phyloP scores from a whole-genome alignment of 1,140 invertebrate genomes.

The Drosophila bocqueti region DNA sequence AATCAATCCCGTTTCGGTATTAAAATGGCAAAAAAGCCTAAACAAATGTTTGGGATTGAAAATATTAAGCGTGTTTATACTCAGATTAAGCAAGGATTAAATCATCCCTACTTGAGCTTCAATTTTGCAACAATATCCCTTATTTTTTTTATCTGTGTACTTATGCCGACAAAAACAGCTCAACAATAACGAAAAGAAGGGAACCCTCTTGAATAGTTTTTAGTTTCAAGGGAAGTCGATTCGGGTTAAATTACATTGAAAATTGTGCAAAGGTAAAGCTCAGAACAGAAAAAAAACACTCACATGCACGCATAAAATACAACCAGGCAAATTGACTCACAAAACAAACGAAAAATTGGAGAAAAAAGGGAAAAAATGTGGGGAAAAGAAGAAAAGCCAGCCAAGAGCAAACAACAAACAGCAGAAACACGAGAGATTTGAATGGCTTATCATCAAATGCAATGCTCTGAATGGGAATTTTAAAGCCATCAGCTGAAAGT shows the following conservation, averaged over 20 bases:
- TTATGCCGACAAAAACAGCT: slow-evolving; percentile 25
- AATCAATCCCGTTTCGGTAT: no score
- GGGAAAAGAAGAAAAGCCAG: slow-evolving; percentile 9
- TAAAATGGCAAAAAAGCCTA: no score
- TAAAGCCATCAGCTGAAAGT: slow-evolving; percentile 20
- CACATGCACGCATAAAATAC: slow-evolving; percentile 26
- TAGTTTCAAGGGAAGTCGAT: slow-evolving; percentile 61
- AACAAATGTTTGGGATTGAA: no score
- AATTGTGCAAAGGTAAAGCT: slow-evolving; percentile 61
- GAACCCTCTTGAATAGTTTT: slow-evolving; percentile 49
- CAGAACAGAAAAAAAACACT: slow-evolving; percentile 13
- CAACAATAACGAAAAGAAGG: slow-evolving; percentile 26
- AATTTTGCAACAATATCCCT: no score
- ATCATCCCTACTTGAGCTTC: no score
- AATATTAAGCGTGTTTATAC: no score
- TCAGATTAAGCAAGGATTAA: no score
- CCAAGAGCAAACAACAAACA: slow-evolving; percentile 3
- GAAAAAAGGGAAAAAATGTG: slow-evolving; percentile 20
- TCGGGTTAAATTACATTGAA: slow-evolving; percentile 79
- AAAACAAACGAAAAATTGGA: slow-evolving; percentile 51
- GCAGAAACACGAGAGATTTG: slow-evolving; percentile 44
- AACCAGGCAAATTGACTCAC: slow-evolving; percentile 52
- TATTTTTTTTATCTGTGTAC: no score
- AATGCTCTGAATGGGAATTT: slow-evolving; percentile 49
- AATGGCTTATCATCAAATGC: slow-evolving; percentile 54